Evolutionary conservation across 2,888 invertebrate species (phyloP), one percentile per base, ranked within the genome.

Genomic region (Drosophila paracracens): DNA sequence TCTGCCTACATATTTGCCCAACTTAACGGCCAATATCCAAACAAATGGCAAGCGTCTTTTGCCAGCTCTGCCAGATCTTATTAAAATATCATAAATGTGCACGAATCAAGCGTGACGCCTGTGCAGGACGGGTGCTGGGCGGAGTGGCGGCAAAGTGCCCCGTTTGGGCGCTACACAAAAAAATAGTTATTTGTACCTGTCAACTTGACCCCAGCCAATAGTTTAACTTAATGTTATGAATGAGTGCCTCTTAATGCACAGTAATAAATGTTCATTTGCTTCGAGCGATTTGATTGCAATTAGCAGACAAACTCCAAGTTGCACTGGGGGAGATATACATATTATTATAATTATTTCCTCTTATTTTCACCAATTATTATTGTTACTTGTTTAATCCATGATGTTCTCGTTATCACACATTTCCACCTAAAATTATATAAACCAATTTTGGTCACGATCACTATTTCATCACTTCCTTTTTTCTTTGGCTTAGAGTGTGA

Each of bases 11-110:
- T 86, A 83, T 83, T 86, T 87, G 74, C 68, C 57, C 73, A 60
- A 60, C 50, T 70, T 51, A 78, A 75, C 79, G 69, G 79, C 75
- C 87, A 76, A 87, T 79, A 72, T 56, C 51, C 71, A 72, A 78
- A 74, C 83, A 88, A 88, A 85, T 89, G 83, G 88, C 89, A 71
- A 58, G 54, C 46, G 36, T 67, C 66, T 50, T 53, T 59, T 60
- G 38, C 52, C 61, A 51, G 61, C 51, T 54, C 75, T 66, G 83
- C 85, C 89, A 81, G 81, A 85, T 91, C 87, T 89, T 91, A 91
- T 91, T 91, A 91, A 90, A 91, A 91, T 91, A 91, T 91, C 85
- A 91, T 87, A 91, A 79, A 86, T 80, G 81, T 62, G 64, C 88
- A 83, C 79, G 82, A 88, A 91, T 81, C 76, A 75, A 73, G 88